Evolutionary conservation across 37 sponge, comb jelly and placozoan species (phyloP).

Genomic region (Cliona cf. orientalis): DNA sequence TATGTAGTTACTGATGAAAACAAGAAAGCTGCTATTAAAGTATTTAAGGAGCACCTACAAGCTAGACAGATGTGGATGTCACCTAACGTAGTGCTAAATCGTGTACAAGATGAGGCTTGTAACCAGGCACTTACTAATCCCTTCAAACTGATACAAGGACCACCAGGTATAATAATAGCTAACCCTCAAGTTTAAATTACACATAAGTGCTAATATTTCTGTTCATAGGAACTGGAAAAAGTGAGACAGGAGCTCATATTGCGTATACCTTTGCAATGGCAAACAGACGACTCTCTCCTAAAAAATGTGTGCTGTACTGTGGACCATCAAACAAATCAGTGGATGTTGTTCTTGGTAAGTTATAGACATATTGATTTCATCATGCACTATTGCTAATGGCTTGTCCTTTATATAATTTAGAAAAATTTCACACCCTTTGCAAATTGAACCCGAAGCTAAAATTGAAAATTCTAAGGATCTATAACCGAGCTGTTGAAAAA

Average conservation of each 20-base stretch:
- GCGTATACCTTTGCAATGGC: slow-evolving; percentile 63
- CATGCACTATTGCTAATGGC: too few relatives aligned
- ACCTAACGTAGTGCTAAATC: too few relatives aligned
- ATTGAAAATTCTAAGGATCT: slow-evolving; percentile 56
- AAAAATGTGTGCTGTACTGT: slow-evolving; percentile 75
- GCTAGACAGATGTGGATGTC: too few relatives aligned
- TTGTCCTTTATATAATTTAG: neutral
- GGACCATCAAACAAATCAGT: slow-evolving; percentile 78
- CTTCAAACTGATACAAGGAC: slow-evolving; percentile 79
- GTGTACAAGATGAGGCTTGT: slow-evolving; percentile 42
- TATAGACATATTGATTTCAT: too few relatives aligned
- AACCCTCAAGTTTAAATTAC: too few relatives aligned
- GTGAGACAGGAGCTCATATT: slow-evolving; percentile 80
- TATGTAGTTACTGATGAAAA: too few relatives aligned
- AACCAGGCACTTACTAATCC: slow-evolving; percentile 8
- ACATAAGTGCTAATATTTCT: slow-evolving; percentile 5
- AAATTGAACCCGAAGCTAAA: neutral
- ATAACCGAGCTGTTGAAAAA: slow-evolving; percentile 39
- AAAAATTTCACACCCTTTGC: slow-evolving; percentile 8
- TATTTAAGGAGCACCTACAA: too few relatives aligned
- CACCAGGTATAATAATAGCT: slow-evolving; percentile 81
- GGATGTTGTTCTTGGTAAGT: slow-evolving; percentile 75
- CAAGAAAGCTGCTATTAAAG: too few relatives aligned
- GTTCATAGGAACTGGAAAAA: slow-evolving; percentile 85
- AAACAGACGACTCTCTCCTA: neutral